Evolutionary conservation across 2,113 vertebrate genomes (phyloP).

Genomic region (Salminus brasiliensis): DNA sequence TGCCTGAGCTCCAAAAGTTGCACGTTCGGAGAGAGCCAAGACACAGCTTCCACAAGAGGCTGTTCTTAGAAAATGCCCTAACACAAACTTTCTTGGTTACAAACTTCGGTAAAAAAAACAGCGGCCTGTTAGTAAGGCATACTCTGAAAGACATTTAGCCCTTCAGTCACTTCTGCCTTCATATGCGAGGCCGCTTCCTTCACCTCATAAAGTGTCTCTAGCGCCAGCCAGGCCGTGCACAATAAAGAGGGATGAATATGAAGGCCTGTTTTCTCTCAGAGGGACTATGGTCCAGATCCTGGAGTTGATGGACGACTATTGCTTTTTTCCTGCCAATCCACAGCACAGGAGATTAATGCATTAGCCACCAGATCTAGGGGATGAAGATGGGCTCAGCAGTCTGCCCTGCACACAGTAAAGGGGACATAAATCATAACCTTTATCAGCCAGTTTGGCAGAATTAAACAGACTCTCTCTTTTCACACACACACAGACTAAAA

Average conservation of each 20-base stretch:
- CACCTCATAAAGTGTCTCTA: slow-evolving; percentile 39
- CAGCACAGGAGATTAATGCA: slow-evolving; percentile 62
- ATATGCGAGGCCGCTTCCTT: slow-evolving; percentile 41
- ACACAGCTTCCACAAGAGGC: not conserved
- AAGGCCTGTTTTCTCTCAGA: slow-evolving; percentile 52
- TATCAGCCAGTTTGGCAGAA: slow-evolving; percentile 69
- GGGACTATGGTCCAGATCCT: slow-evolving; percentile 45
- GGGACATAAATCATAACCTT: slow-evolving; percentile 79
- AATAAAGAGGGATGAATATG: slow-evolving; percentile 65
- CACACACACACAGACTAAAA: slow-evolving; percentile 36
- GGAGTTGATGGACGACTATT: slow-evolving; percentile 64
- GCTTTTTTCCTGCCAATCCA: slow-evolving; percentile 52
- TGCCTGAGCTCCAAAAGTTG: not conserved
- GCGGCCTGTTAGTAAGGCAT: slow-evolving; percentile 22
- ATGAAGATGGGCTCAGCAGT: slow-evolving; percentile 54
- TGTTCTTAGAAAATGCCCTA: not conserved
- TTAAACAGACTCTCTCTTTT: slow-evolving; percentile 68
- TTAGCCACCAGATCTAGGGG: slow-evolving; percentile 60
- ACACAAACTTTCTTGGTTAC: not conserved
- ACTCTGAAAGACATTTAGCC: slow-evolving; percentile 64
- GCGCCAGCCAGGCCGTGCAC: slow-evolving; percentile 38
- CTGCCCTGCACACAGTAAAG: slow-evolving; percentile 59
- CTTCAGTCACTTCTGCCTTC: slow-evolving; percentile 64
- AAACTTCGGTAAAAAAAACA: not conserved
- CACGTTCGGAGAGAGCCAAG: not conserved